Evolutionary conservation across 30 jellyfish, hydroid and myxozoan genomes (phyloP).

Genomic region (Hydra vulgaris): DNA sequence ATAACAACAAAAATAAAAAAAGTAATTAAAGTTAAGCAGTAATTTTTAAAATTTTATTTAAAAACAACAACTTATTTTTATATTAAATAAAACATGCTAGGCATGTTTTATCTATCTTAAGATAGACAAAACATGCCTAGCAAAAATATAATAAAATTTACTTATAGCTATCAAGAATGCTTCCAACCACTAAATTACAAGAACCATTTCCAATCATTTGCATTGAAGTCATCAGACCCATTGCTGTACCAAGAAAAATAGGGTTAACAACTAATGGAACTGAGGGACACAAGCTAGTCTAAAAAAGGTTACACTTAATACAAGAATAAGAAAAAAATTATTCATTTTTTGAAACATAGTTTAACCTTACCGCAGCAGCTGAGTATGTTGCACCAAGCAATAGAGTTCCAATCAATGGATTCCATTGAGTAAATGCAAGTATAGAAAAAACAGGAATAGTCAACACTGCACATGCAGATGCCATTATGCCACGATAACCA

Average conservation of each 20-base stretch:
- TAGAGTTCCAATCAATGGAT: conserved; percentile 57
- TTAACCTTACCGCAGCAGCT: conserved; percentile 72
- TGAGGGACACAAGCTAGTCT: conserved; percentile 88
- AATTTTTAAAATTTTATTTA: too few relatives aligned
- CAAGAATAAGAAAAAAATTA: background rate
- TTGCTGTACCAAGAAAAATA: conserved; percentile 68
- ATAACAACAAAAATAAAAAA: too few relatives aligned
- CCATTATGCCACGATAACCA: conserved; percentile 76
- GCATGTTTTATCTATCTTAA: background rate
- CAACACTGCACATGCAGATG: conserved; percentile 53
- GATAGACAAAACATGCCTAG: background rate
- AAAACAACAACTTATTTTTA: background rate
- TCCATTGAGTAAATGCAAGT: conserved; percentile 48
- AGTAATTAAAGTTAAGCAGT: background rate
- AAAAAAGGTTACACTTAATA: background rate
- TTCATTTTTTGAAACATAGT: background rate
- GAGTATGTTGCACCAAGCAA: conserved; percentile 86
- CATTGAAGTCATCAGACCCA: conserved; percentile 78
- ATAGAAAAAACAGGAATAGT: conserved; percentile 72
- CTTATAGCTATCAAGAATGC: conserved; percentile 53
- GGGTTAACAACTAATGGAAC: conserved; percentile 74
- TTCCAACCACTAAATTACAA: conserved; percentile 59
- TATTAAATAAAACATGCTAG: too few relatives aligned
- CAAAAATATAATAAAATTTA: conserved; percentile 9
- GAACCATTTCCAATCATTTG: conserved; percentile 82